A percentile compares a stretch with the other conserved stretches of the same genome.
Conservation (phyloP, 2,113 vertebrate genomes). For the Cathartes aura region DNA sequence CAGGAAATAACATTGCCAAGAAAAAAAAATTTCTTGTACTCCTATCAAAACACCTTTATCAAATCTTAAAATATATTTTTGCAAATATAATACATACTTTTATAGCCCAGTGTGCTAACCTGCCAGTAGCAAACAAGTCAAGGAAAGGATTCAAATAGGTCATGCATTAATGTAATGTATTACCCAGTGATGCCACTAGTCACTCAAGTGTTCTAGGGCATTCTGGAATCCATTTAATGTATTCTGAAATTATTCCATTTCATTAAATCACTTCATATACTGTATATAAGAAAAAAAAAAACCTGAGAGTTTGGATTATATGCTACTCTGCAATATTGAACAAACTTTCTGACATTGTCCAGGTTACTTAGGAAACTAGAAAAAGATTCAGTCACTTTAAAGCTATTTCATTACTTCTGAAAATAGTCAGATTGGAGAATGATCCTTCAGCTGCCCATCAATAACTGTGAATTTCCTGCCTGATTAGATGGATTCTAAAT, state of each 20-base stretch:
- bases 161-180: neutral
- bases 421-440: neutral
- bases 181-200: neutral
- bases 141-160: neutral
- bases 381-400: neutral
- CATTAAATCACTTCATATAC: neutral
- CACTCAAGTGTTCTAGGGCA: neutral
- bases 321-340: neutral
- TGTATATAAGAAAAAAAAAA: neutral
- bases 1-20: neutral
- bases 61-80: neutral
- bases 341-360: neutral
- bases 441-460: neutral
- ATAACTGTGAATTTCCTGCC: neutral
- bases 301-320: neutral
- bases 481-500: neutral
- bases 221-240: neutral
- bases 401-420: neutral
- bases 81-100: neutral
- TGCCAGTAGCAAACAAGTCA: neutral
- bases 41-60: neutral
- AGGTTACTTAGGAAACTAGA: neutral
- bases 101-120: neutral
- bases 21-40: neutral
- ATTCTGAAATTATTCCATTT: neutral